phyloP scores from a whole-genome alignment of 2,113 vertebrate genomes.

The Cephalopholis sonnerati region DNA sequence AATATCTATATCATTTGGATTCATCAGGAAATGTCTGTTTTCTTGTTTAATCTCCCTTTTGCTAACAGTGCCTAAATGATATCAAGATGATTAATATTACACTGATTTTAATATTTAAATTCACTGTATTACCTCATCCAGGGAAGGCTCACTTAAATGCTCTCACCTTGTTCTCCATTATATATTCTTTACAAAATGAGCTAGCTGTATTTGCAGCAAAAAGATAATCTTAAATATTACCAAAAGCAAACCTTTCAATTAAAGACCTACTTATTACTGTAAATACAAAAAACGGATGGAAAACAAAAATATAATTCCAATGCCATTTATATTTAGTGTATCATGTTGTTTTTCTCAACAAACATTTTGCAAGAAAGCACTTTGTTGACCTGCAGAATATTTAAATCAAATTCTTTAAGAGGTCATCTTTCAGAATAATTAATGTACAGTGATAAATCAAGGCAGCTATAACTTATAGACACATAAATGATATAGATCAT shows the following conservation, averaged over 20 bases:
- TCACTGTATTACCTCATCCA: neutral
- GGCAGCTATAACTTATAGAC: conserved; percentile 78
- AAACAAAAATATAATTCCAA: neutral
- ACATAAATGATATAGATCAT: conserved; percentile 82
- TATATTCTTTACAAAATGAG: neutral
- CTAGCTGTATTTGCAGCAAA: neutral
- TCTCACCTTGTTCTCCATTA: neutral
- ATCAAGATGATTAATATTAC: neutral
- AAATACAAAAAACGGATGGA: neutral
- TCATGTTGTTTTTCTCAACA: conserved; percentile 15
- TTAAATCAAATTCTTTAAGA: conserved; percentile 77
- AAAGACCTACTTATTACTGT: neutral
- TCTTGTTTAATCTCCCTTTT: neutral
- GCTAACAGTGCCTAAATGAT: neutral
- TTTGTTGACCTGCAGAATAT: conserved; percentile 71
- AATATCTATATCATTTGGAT: neutral
- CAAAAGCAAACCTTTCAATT: neutral
- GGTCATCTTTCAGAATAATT: conserved; percentile 82
- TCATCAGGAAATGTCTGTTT: neutral
- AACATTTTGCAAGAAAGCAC: conserved; percentile 51
- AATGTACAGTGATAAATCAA: conserved; percentile 79
- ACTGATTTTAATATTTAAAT: neutral
- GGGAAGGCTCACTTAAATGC: neutral
- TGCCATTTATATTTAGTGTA: neutral
- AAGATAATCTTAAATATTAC: neutral